These are phyloP conservation scores for Xanthorhoe designata DNA, from an alignment of 2,888 invertebrate genomes.

Conservation along the genomic window DNA sequence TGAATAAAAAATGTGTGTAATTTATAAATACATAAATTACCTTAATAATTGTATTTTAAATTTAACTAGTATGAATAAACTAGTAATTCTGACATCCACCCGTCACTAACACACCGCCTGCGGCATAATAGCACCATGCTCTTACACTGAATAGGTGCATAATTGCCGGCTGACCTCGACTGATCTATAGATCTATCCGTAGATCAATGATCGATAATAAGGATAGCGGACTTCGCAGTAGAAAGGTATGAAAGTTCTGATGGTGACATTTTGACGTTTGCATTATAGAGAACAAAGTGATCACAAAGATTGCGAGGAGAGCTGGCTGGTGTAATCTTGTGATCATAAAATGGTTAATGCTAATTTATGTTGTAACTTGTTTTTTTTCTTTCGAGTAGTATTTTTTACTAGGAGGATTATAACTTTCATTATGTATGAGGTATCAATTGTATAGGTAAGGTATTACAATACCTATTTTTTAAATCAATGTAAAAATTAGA, in stretches of 20 bases:
- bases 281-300: constrained; percentile 19
- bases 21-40: too few species aligned
- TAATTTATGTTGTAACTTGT: too few species aligned
- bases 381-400: too few species aligned
- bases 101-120: constrained; percentile 13
- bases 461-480: too few species aligned
- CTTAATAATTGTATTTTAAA: too few species aligned
- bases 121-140: constrained; percentile 49
- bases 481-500: too few species aligned
- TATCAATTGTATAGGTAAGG: too few species aligned
- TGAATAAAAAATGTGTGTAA: too few species aligned
- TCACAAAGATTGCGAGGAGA: constrained; percentile 14
- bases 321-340: not conserved
- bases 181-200: constrained; percentile 70
- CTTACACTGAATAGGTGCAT: constrained; percentile 58
- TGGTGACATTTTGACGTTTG: constrained; percentile 34
- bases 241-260: constrained; percentile 47
- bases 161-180: constrained; percentile 59
- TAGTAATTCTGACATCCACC: constrained; percentile 29
- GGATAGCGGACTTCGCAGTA: constrained; percentile 54
- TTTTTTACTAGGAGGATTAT: too few species aligned
- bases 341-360: not conserved
- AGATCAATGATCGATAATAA: constrained; percentile 76
- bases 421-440: too few species aligned
- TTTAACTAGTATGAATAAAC: too few species aligned